phyloP scores from a whole-genome alignment of 2,888 invertebrate genomes.

The Rotaria macrura region DNA sequence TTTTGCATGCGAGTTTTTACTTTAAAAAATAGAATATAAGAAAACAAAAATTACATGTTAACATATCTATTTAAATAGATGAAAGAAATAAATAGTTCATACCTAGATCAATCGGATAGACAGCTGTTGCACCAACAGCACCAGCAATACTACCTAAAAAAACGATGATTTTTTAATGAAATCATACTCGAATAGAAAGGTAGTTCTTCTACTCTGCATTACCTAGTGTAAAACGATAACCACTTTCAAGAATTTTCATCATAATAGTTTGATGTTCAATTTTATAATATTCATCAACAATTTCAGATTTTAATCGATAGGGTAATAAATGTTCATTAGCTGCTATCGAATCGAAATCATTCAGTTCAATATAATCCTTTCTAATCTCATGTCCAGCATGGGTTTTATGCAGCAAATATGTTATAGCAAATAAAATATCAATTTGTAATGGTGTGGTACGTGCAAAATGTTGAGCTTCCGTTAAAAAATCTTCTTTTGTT shows the following conservation, averaged over 20 bases:
- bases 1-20: slow-evolving; percentile 99
- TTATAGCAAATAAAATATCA: slow-evolving; percentile 82
- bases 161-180: too few relatives aligned
- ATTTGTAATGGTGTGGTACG: slow-evolving; percentile 93
- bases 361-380: neutral
- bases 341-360: neutral
- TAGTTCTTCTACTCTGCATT: slow-evolving; percentile 60
- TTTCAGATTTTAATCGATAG: slow-evolving; percentile 70
- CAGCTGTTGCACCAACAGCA: slow-evolving; percentile 91
- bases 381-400: neutral
- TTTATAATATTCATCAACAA: slow-evolving; percentile 25
- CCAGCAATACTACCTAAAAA: slow-evolving; percentile 16
- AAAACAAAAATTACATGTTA: neutral
- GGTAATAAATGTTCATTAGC: slow-evolving; percentile 77
- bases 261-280: slow-evolving; percentile 26
- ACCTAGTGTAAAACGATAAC: slow-evolving; percentile 72
- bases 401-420: neutral
- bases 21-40: too few relatives aligned
- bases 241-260: slow-evolving; percentile 72
- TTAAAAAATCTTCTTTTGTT: slow-evolving; percentile 75
- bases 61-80: neutral
- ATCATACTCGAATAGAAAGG: too few relatives aligned
- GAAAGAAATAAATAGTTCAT: neutral
- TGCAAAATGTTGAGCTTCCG: slow-evolving; percentile 86
- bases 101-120: slow-evolving; percentile 80